These are phyloP conservation scores for Scomber scombrus DNA, from an alignment of 2,113 vertebrate genomes.

Conservation along the genomic window DNA sequence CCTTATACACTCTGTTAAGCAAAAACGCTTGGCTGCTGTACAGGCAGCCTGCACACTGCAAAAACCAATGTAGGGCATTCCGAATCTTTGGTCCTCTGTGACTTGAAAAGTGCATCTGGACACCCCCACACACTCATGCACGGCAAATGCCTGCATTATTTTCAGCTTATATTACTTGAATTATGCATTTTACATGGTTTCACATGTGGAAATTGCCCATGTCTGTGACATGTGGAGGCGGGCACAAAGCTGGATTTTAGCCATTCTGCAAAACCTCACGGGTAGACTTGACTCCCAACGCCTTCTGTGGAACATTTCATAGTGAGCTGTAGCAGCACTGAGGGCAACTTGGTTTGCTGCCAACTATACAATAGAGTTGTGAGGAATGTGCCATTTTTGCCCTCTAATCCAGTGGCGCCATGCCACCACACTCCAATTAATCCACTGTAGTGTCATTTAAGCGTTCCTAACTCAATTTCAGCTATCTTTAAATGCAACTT, in stretches of 20 bases:
- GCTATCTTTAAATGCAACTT: slow-evolving; percentile 27
- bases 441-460: slow-evolving; percentile 50
- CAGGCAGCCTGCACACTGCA: slow-evolving; percentile 31
- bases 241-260: slow-evolving; percentile 60
- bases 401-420: slow-evolving; percentile 45
- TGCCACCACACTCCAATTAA: slow-evolving; percentile 52
- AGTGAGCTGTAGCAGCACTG: slow-evolving; percentile 40
- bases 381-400: slow-evolving; percentile 62
- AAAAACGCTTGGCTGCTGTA: slow-evolving; percentile 53
- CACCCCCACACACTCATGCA: slow-evolving; percentile 47
- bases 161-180: slow-evolving; percentile 62
- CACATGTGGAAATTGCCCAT: slow-evolving; percentile 56
- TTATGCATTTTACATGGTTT: slow-evolving; percentile 65
- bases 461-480: slow-evolving; percentile 45
- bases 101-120: slow-evolving; percentile 60
- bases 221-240: slow-evolving; percentile 63
- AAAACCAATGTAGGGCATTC: slow-evolving; percentile 70
- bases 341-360: slow-evolving; percentile 62
- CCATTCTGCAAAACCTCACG: slow-evolving; percentile 57
- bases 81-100: slow-evolving; percentile 54
- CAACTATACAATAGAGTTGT: slow-evolving; percentile 58
- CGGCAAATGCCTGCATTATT: slow-evolving; percentile 57
- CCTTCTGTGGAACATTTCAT: slow-evolving; percentile 48
- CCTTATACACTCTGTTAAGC: slow-evolving; percentile 54
- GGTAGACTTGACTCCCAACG: slow-evolving; percentile 56